Evolutionary conservation across 2,888 invertebrate species (phyloP).

Genomic region (Eupithecia subfuscata): DNA sequence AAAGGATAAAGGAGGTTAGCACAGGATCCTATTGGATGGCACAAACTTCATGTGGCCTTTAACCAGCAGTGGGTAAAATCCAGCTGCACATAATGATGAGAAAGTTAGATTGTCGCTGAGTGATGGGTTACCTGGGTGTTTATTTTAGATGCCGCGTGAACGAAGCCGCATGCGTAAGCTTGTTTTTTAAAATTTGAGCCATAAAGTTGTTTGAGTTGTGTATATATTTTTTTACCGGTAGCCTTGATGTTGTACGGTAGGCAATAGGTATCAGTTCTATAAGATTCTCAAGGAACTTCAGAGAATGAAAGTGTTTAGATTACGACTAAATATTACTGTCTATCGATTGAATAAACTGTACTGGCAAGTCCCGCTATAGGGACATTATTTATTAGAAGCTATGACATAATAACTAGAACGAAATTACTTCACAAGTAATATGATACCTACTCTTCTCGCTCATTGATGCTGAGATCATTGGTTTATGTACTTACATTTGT

Average conservation of each 20-base stretch:
- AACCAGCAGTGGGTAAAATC: background rate
- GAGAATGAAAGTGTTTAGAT: background rate
- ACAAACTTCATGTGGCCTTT: background rate
- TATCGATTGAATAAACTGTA: background rate
- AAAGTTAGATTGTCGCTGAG: background rate
- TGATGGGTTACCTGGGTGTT: background rate
- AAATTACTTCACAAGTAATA: slow-evolving; percentile 75
- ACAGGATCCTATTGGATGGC: background rate
- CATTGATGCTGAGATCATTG: slow-evolving; percentile 14
- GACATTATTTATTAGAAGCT: slow-evolving; percentile 70
- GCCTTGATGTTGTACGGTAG: background rate
- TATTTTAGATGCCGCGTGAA: background rate
- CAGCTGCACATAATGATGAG: background rate
- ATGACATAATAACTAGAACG: slow-evolving; percentile 79
- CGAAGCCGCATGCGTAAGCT: background rate
- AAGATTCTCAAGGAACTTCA: background rate
- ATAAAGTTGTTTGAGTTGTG: background rate
- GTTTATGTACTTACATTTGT: slow-evolving; percentile 33
- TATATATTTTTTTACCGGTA: background rate
- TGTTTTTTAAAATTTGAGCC: background rate
- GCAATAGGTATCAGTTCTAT: background rate
- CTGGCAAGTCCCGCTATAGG: background rate
- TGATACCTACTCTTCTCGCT: slow-evolving; percentile 59
- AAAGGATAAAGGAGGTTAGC: background rate
- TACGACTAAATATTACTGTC: background rate